phyloP scores from a whole-genome alignment of 2,888 invertebrate genomes.

The Oscheius sp. region DNA sequence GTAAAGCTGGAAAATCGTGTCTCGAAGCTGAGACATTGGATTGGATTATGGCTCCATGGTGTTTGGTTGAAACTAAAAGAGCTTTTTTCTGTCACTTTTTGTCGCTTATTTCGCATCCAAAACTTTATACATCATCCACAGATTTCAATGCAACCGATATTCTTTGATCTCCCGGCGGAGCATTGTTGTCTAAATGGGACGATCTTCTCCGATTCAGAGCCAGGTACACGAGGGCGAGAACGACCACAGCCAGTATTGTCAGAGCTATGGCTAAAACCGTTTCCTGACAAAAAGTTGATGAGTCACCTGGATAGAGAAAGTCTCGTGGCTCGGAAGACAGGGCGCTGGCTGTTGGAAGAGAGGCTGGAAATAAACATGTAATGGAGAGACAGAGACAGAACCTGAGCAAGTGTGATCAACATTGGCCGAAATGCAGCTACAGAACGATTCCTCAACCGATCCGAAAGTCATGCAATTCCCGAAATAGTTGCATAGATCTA shows the following conservation, averaged over 20 bases:
- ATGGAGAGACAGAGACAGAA: background rate
- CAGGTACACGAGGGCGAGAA: background rate
- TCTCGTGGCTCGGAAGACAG: background rate
- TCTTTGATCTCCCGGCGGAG: background rate
- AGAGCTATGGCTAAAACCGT: background rate
- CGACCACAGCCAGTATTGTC: background rate
- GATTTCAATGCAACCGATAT: slow-evolving; percentile 1
- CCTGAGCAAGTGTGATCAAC: slow-evolving; percentile 9
- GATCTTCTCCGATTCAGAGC: background rate
- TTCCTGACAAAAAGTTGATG: too few relatives aligned
- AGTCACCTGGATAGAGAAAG: slow-evolving; percentile 6
- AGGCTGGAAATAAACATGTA: too few relatives aligned
- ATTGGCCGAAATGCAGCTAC: slow-evolving; percentile 7
- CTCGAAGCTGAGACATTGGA: too few relatives aligned
- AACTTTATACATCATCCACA: slow-evolving; percentile 1
- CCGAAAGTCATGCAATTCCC: slow-evolving; percentile 28
- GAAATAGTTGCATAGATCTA: slow-evolving; percentile 10
- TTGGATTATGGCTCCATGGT: too few relatives aligned
- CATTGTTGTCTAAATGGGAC: background rate
- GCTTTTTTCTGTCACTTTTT: too few relatives aligned
- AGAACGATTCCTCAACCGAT: slow-evolving; percentile 9
- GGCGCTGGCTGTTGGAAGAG: background rate
- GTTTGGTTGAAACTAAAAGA: too few relatives aligned
- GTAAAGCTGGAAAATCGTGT: too few relatives aligned
- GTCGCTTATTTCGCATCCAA: background rate